Evolutionary conservation across 2,113 vertebrate species (phyloP).

Genomic region (Heliornis fulica): DNA sequence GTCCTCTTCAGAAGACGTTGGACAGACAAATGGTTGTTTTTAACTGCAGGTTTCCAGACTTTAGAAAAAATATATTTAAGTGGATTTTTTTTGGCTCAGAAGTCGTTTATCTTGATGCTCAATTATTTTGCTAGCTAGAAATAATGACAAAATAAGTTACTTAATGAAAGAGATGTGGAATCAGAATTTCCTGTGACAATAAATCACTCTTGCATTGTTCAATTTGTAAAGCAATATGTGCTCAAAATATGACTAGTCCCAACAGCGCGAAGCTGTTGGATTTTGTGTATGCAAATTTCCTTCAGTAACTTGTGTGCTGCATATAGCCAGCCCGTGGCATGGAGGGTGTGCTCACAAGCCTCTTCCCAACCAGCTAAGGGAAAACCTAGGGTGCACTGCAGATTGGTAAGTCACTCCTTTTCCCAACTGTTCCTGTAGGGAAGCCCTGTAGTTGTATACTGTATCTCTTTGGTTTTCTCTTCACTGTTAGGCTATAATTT

Average conservation of each 20-base stretch:
- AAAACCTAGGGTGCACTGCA: background rate
- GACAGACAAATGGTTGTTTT: background rate
- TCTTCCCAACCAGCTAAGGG: background rate
- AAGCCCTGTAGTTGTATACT: background rate
- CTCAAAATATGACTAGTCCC: background rate
- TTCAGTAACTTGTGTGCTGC: background rate
- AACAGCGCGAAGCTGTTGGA: background rate
- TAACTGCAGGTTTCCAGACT: background rate
- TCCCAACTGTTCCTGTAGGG: background rate
- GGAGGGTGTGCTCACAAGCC: background rate
- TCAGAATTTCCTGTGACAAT: background rate
- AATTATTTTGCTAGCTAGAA: slow-evolving; percentile 1
- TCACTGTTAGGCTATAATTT: background rate
- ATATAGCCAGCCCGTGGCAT: background rate
- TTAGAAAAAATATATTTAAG: background rate
- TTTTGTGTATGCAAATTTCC: background rate
- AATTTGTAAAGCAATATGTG: background rate
- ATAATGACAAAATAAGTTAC: background rate
- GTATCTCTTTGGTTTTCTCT: background rate
- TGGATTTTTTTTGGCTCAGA: background rate
- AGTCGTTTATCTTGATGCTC: background rate
- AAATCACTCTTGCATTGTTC: background rate
- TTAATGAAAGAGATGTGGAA: background rate
- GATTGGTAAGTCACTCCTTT: background rate
- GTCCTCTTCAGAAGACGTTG: slow-evolving; percentile 18